Evolutionary conservation across 1,140 invertebrate genomes (phyloP), one percentile per base, ranked within the genome.

Genomic region (Chelonus insularis): DNA sequence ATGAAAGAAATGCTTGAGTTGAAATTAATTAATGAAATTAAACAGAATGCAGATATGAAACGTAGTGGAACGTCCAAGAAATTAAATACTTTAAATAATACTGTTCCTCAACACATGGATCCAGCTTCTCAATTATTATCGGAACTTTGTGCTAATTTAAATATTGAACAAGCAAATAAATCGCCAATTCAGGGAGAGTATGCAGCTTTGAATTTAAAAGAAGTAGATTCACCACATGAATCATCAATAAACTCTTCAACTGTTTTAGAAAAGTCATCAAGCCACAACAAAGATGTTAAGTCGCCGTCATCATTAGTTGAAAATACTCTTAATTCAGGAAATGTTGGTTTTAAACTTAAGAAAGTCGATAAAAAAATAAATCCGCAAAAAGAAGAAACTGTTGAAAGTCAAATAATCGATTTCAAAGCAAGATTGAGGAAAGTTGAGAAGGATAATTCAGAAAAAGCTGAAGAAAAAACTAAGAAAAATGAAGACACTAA

Each of bases 381-480:
- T 58, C 64, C 78, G 0, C 76, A 78, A 16, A 86, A 85, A 66
- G 83, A 86, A 23, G 80, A 84, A 1, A 82, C 82, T 45, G 69
- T 78, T 2, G 81, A 84, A 6, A 80, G 81, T 41, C 84, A 85
- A 37, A 92, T 92, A 61, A 91, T 92, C 29, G 92, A 94, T 76
- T 91, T 94, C 62, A 94, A 94, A 72, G 90, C 92, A 0, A 85
- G 91, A 61, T 77, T 95, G 67, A 86, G 92, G 72, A 94, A 93
- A 83, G 91, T 93, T 0, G 90, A 93, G 39, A 83, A 82, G 16
- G 76, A 72, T 11, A 76, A 83, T 73, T 69, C 83, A 62, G 57
- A 71, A 1, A 81, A 84, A 51, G 82, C 84, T 4, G 82, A 84
- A 32, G 51, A 74, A 62, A 62, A 67, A 51, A 73, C 47, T 14